Conservation (phyloP, 2,113 vertebrate genomes). For the Scartelaos histophorus region DNA sequence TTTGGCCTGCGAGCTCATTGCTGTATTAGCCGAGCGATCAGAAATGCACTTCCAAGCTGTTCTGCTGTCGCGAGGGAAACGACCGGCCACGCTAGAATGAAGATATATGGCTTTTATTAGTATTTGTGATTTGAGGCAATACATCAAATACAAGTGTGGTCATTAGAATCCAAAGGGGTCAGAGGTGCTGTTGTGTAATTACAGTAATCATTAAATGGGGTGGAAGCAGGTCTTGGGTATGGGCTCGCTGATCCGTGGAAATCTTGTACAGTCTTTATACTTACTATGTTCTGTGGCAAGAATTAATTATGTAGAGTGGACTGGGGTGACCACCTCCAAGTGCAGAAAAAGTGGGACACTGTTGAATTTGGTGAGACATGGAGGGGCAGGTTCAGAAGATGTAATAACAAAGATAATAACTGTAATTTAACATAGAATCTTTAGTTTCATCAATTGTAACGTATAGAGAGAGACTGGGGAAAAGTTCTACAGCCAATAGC, state of each 20-base stretch:
- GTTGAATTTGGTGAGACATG: too few relatives aligned
- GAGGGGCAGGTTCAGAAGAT: too few relatives aligned
- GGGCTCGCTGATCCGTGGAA: slow-evolving; percentile 21
- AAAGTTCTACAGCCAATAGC: too few relatives aligned
- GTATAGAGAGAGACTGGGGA: too few relatives aligned
- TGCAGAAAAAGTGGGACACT: background rate
- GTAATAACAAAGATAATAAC: too few relatives aligned
- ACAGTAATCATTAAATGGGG: slow-evolving; percentile 50
- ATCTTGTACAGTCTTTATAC: slow-evolving; percentile 6
- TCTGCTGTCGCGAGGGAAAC: slow-evolving; percentile 22
- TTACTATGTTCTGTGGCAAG: background rate
- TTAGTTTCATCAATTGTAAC: too few relatives aligned
- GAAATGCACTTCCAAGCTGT: slow-evolving; percentile 23
- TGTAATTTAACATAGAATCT: too few relatives aligned
- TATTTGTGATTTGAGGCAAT: slow-evolving; percentile 41
- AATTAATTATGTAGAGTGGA: slow-evolving; percentile 51
- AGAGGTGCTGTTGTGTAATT: slow-evolving; percentile 51
- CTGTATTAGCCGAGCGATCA: slow-evolving; percentile 24
- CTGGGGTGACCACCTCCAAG: background rate
- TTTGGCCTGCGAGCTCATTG: slow-evolving; percentile 28
- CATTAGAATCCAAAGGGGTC: slow-evolving; percentile 37
- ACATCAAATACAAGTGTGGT: slow-evolving; percentile 32
- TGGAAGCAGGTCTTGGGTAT: slow-evolving; percentile 23
- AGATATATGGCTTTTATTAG: slow-evolving; percentile 57
- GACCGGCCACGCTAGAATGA: slow-evolving; percentile 37